Percentiles rank a stretch among this genome's conserved stretches.
phyloP scores from a whole-genome alignment of 2,888 invertebrate genomes.

The Druceiella hillmani region DNA sequence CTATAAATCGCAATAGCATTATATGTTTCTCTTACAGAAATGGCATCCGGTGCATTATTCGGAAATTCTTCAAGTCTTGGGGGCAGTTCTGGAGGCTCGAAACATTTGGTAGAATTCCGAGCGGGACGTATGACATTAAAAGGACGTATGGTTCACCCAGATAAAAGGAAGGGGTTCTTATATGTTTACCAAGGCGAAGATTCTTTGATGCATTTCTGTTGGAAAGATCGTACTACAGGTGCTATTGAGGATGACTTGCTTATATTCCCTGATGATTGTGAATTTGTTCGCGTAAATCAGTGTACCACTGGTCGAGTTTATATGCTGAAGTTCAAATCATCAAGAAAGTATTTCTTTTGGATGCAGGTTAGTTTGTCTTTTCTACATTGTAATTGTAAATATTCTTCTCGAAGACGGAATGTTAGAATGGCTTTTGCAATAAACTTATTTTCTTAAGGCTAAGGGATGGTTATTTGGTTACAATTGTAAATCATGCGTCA shows the following conservation, averaged over 20 bases:
- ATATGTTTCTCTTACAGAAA: slow-evolving; percentile 30
- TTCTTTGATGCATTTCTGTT: slow-evolving; percentile 97
- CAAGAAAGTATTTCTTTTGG: slow-evolving; percentile 95
- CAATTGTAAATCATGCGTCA: too few relatives aligned
- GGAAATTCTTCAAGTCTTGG: slow-evolving; percentile 71
- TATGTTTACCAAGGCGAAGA: slow-evolving; percentile 97
- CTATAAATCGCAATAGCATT: too few relatives aligned
- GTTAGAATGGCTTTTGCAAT: too few relatives aligned
- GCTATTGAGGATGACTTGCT: slow-evolving; percentile 95
- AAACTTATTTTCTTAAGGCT: too few relatives aligned
- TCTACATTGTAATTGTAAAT: too few relatives aligned
- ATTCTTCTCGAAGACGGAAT: too few relatives aligned
- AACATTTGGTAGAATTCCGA: slow-evolving; percentile 90
- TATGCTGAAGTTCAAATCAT: slow-evolving; percentile 92
- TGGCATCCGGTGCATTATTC: slow-evolving; percentile 68
- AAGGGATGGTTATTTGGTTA: too few relatives aligned
- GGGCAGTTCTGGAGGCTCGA: slow-evolving; percentile 75
- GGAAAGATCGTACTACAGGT: slow-evolving; percentile 95
- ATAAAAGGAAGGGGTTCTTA: slow-evolving; percentile 89
- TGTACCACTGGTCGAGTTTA: slow-evolving; percentile 96
- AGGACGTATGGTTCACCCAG: slow-evolving; percentile 90
- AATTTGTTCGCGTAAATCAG: slow-evolving; percentile 90
- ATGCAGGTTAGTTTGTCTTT: slow-evolving; percentile 71
- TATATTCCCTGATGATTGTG: slow-evolving; percentile 98
- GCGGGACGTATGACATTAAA: slow-evolving; percentile 95